Base-by-base conservation (phyloP, 2,888 invertebrate genomes). In the Serrognathus titanus region DNA sequence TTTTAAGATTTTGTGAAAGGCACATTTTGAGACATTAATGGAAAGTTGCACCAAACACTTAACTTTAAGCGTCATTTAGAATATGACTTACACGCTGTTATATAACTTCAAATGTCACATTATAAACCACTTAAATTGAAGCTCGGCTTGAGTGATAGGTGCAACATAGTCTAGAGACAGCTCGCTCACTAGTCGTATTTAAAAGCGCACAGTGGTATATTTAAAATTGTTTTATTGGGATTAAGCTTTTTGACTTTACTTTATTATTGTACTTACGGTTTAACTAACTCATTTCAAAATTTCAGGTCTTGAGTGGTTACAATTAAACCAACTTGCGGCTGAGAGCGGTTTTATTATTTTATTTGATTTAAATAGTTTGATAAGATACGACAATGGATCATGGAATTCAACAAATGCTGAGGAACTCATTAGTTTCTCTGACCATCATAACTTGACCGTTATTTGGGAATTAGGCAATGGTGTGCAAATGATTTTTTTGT, bases 381-480 rank as follows among this genome's bases (percentile, higher is more conserved):
- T 84, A 8, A 80, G 90, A 58, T 77, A 80, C 57, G 61, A 68
- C 10, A 78, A 81, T 59, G 79, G 81, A 31, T 67, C 75, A 4
- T 92, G 91, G 91, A 80, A 87, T 73, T 79, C 82, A 31, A 74
- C 76, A 16, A 90, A 91, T 79, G 88, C 89, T 4, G 78, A 78
- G 58, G 75, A 83, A 50, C 75, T 91, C 16, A 78, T 92, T 47
- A 71, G 81, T 13, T 89, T 85, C 72, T 85, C 88, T 1, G 79
- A 79, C 62, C 68, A 75, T 3, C 79, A 82, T 59, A 77, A 81
- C 38, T 84, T 80, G 74, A 65, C 79, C 54, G 69, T 87, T 5
- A 83, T 85, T 67, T 89, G 87, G 86, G 86, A 89, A 70, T 78
- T 89, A 46, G 89, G 89, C 62, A 89, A 89, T 73, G 83, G 82